These are phyloP conservation scores for Endotricha flammealis DNA, from an alignment of 2,888 invertebrate species.

Conservation along the genomic window DNA sequence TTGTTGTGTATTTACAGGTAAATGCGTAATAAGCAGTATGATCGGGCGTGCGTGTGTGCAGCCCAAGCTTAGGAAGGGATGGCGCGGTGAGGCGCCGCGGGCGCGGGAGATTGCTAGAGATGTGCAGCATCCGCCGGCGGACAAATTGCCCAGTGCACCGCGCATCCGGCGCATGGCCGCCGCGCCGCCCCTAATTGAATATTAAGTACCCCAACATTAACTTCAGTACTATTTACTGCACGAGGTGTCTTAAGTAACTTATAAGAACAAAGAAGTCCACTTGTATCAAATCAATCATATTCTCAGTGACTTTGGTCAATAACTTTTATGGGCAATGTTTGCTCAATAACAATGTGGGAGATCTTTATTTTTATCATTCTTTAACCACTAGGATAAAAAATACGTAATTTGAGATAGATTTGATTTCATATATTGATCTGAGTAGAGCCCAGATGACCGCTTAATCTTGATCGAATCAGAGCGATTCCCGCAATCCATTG, in stretches of 20 bases:
- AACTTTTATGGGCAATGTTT: too few species aligned
- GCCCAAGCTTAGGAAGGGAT: constrained; percentile 11
- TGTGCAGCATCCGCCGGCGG: constrained; percentile 55
- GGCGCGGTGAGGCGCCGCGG: constrained; percentile 28
- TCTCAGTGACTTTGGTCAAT: too few species aligned
- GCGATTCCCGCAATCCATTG: constrained; percentile 69
- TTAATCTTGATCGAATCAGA: constrained; percentile 66
- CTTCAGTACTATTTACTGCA: not conserved
- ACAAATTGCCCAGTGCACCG: constrained; percentile 47
- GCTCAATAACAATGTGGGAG: too few species aligned
- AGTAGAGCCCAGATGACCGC: constrained; percentile 43
- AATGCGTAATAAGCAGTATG: constrained; percentile 1
- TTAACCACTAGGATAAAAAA: too few species aligned
- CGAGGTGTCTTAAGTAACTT: not conserved
- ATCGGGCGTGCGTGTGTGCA: constrained; percentile 9
- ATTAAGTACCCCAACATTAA: constrained; percentile 23
- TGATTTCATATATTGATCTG: constrained; percentile 30
- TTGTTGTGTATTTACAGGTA: constrained; percentile 5
- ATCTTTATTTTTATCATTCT: too few species aligned
- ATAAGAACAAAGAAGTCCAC: not conserved
- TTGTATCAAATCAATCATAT: too few species aligned
- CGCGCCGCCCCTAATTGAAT: constrained; percentile 48
- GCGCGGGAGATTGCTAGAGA: constrained; percentile 50
- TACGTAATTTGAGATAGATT: too few species aligned
- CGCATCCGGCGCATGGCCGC: constrained; percentile 43